Conservation (phyloP, 2,113 vertebrate species). For the Brachyhypopomus gauderio region DNA sequence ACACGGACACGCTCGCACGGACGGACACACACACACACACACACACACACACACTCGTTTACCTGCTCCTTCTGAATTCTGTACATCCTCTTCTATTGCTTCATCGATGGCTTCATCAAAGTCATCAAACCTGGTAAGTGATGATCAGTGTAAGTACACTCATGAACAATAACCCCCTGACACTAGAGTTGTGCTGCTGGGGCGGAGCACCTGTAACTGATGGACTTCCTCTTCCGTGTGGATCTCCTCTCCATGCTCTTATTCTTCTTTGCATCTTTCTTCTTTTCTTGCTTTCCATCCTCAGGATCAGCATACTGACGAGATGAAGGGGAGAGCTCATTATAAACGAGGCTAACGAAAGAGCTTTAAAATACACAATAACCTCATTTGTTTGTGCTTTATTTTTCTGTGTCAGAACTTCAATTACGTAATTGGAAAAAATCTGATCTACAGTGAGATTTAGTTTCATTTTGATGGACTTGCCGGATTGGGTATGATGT, state of each 20-base stretch:
- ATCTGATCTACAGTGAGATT: not conserved
- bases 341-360: too few relatives aligned
- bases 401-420: too few relatives aligned
- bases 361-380: too few relatives aligned
- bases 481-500: conserved; percentile 94
- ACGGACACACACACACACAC: not conserved
- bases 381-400: too few relatives aligned
- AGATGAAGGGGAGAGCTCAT: not conserved
- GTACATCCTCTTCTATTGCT: conserved; percentile 94
- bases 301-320: conserved; percentile 76
- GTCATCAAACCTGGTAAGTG: conserved; percentile 85
- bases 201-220: conserved; percentile 90
- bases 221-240: conserved; percentile 90
- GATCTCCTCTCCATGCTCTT: conserved; percentile 91
- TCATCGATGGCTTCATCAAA: conserved; percentile 99
- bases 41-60: not conserved
- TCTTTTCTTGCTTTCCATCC: conserved; percentile 81
- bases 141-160: not conserved
- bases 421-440: not conserved
- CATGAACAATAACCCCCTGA: not conserved
- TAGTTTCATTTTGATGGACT: conserved; percentile 48
- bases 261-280: conserved; percentile 89
- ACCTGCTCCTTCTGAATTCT: conserved; percentile 88
- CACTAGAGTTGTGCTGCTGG: not conserved
- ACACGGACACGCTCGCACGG: not conserved